Evolutionary conservation across 2,888 invertebrate genomes (phyloP).

Genomic region (Ptycholaimellus sp.): DNA sequence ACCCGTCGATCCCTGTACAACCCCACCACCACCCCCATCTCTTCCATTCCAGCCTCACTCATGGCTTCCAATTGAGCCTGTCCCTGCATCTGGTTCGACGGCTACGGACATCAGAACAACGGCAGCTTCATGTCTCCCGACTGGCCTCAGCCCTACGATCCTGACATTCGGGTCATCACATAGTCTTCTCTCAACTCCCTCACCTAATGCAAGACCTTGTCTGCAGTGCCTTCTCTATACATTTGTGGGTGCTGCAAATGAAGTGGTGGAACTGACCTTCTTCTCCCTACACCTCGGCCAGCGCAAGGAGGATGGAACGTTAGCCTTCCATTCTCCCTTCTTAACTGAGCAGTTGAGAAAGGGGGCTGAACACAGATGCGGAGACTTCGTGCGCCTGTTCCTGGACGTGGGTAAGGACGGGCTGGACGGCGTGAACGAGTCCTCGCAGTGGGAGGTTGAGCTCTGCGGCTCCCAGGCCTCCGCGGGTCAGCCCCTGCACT

Average conservation of each 20-base stretch:
- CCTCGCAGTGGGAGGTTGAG: conserved; percentile 47
- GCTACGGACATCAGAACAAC: conserved; percentile 45
- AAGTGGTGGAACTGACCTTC: conserved; percentile 57
- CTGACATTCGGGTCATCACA: too few relatives aligned
- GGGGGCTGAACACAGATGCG: too few relatives aligned
- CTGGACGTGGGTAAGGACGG: conserved; percentile 42
- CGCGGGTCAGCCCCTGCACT: conserved; percentile 25
- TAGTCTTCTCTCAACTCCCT: too few relatives aligned
- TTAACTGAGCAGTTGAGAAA: too few relatives aligned
- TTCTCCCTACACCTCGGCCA: conserved; percentile 46
- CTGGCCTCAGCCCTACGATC: conserved; percentile 49
- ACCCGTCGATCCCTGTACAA: too few relatives aligned
- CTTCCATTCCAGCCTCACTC: too few relatives aligned
- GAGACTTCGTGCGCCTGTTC: conserved; percentile 51
- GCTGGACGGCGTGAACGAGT: conserved; percentile 50
- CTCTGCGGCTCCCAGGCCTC: conserved; percentile 38
- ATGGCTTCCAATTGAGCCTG: too few relatives aligned
- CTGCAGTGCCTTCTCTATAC: conserved; percentile 62
- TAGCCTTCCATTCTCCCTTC: too few relatives aligned
- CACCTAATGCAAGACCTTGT: too few relatives aligned
- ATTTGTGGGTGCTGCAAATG: conserved; percentile 49
- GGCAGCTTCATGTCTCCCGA: conserved; percentile 61
- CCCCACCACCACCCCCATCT: too few relatives aligned
- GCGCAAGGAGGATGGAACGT: too few relatives aligned
- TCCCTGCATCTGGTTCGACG: conserved; percentile 54